phyloP scores from a whole-genome alignment of 2,113 vertebrate genomes.

The Pseudorasbora parva region DNA sequence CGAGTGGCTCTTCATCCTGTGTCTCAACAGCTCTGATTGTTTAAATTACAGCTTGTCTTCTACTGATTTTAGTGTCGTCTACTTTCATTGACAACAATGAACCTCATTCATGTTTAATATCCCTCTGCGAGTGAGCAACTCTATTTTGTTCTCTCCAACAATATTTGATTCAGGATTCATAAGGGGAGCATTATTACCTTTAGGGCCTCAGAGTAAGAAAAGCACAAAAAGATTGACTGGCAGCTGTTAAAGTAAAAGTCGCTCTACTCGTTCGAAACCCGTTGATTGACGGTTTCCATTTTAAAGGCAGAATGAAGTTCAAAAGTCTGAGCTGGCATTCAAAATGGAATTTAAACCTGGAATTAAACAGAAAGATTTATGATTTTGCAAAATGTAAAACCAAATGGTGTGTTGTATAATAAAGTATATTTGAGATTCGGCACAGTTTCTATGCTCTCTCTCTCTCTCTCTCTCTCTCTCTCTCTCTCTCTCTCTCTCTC shows the following conservation, averaged over 20 bases:
- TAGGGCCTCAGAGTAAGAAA: neutral
- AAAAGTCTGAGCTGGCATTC: neutral
- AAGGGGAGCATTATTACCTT: conserved; percentile 18
- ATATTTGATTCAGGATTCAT: conserved; percentile 9
- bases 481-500: too few species aligned
- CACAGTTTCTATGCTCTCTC: too few species aligned
- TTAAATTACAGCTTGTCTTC: conserved; percentile 32
- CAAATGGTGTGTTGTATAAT: neutral
- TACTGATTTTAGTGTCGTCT: conserved; percentile 9
- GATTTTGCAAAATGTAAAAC: neutral
- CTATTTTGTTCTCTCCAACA: neutral
- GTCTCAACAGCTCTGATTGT: conserved; percentile 34
- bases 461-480: too few species aligned
- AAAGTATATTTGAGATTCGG: too few species aligned
- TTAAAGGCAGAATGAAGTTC: too few species aligned
- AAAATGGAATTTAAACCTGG: neutral
- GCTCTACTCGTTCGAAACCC: neutral
- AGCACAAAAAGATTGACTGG: conserved; percentile 18
- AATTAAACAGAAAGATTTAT: neutral
- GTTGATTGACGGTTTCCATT: neutral
- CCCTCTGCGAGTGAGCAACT: conserved; percentile 21
- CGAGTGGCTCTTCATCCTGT: conserved; percentile 9
- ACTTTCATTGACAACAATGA: conserved; percentile 40
- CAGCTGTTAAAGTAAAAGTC: conserved; percentile 15
- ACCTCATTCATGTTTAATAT: conserved; percentile 36